A percentile compares a stretch with the other conserved stretches of the same genome.
phyloP scores from a whole-genome alignment of 2,797 vertebrate genomes.

The Dendrocincla tyrannina region DNA sequence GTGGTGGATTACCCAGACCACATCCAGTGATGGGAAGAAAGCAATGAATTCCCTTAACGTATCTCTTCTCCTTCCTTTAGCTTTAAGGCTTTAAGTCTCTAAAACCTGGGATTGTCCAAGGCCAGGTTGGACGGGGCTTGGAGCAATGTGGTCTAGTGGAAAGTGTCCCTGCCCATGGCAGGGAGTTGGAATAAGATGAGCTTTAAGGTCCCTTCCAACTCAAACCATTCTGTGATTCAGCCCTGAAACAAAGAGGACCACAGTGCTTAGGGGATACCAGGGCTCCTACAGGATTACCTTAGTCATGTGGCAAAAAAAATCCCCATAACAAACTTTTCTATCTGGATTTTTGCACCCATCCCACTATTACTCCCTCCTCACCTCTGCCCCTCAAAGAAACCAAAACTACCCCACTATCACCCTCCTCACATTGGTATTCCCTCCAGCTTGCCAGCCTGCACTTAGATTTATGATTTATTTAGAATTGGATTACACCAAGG shows the following conservation, averaged over 20 bases:
- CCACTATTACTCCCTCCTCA: background rate
- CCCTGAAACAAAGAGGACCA: background rate
- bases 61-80: background rate
- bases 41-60: background rate
- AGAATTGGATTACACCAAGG: constrained; percentile 72
- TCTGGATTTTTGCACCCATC: background rate
- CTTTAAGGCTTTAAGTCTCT: background rate
- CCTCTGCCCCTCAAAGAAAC: background rate
- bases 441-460: constrained; percentile 26
- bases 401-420: background rate
- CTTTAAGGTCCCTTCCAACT: background rate
- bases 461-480: constrained; percentile 81
- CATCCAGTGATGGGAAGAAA: background rate
- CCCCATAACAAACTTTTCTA: background rate
- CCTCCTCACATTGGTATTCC: constrained; percentile 60
- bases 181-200: background rate
- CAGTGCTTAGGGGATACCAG: background rate
- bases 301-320: background rate
- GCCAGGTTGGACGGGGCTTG: fast-evolving
- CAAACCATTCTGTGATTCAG: background rate
- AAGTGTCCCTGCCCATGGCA: background rate
- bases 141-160: fast-evolving
- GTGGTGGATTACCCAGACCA: background rate
- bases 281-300: background rate
- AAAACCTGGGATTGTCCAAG: background rate